phyloP scores from a whole-genome alignment of 2,888 invertebrate genomes.

The Sarcophaga caerulescens region DNA sequence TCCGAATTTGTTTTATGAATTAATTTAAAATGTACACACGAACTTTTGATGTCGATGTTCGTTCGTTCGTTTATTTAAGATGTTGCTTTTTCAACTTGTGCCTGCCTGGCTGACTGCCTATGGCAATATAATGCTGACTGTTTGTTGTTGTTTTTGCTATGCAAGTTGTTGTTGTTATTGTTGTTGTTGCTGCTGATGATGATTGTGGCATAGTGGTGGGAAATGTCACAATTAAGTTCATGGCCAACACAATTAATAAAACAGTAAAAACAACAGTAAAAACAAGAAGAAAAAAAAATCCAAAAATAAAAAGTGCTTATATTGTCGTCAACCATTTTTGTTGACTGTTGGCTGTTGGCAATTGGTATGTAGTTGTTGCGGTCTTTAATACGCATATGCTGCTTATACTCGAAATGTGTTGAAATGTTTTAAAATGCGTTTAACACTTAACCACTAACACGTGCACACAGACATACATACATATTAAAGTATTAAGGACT shows the following conservation, averaged over 20 bases:
- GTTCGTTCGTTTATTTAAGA: slow-evolving; percentile 33
- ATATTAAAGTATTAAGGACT: not conserved
- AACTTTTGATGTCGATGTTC: slow-evolving; percentile 49
- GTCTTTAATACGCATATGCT: not conserved
- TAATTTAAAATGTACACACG: slow-evolving; percentile 55
- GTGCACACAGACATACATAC: no score
- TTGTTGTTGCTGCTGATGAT: slow-evolving; percentile 20
- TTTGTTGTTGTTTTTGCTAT: slow-evolving; percentile 24
- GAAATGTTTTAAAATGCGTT: slow-evolving; percentile 1
- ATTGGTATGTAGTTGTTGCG: not conserved
- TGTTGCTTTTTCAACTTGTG: slow-evolving; percentile 35
- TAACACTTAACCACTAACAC: slow-evolving; percentile 6
- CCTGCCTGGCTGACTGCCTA: not conserved
- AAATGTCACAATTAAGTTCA: slow-evolving; percentile 66
- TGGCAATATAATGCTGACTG: slow-evolving; percentile 6
- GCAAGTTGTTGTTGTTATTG: slow-evolving; percentile 30
- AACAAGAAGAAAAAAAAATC: not conserved
- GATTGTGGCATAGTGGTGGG: slow-evolving; percentile 50
- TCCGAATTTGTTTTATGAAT: slow-evolving; percentile 55
- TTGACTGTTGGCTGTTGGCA: slow-evolving; percentile 1
- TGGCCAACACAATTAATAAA: slow-evolving; percentile 63
- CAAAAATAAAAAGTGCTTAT: slow-evolving; percentile 30
- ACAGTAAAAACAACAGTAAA: not conserved
- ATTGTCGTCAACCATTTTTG: not conserved
- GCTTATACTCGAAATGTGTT: not conserved